These are phyloP conservation scores for Euplagia quadripunctaria DNA, from an alignment of 2,888 invertebrate genomes.

Conservation along the genomic window DNA sequence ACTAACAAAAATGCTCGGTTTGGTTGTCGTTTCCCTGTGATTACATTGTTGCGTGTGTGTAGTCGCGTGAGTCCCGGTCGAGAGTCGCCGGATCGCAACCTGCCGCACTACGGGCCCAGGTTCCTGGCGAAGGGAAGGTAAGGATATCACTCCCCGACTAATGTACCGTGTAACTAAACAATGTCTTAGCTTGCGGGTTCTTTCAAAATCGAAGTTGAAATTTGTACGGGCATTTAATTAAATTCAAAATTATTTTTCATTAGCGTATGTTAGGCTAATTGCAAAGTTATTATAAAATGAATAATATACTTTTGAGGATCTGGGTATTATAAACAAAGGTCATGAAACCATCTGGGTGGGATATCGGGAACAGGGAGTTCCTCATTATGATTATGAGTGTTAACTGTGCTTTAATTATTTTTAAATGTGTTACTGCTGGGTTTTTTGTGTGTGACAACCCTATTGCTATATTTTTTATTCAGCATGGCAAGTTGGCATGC, in stretches of 20 bases:
- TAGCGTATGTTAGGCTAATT: background rate
- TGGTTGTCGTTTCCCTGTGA: conserved; percentile 61
- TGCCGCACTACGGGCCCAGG: conserved; percentile 96
- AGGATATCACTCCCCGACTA: conserved; percentile 53
- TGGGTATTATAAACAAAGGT: background rate
- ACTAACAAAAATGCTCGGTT: conserved; percentile 48
- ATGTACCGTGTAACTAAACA: conserved; percentile 14
- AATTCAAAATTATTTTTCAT: background rate
- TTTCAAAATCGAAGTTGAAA: background rate
- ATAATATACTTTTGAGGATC: conserved; percentile 1
- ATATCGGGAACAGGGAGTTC: background rate
- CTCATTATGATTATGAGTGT: conserved; percentile 1
- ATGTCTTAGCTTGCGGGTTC: background rate
- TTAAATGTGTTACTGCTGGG: conserved; percentile 12
- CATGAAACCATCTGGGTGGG: background rate
- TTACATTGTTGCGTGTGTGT: conserved; percentile 79
- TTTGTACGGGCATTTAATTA: background rate
- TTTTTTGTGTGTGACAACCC: conserved; percentile 44
- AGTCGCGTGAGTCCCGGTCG: conserved; percentile 96
- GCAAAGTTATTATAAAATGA: background rate
- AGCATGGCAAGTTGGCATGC: conserved; percentile 45
- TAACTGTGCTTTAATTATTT: conserved; percentile 32
- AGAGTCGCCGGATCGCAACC: conserved; percentile 94
- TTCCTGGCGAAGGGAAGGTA: conserved; percentile 96
- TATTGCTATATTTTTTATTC: conserved; percentile 27